Percentiles rank a stretch among this genome's conserved stretches.
Conservation (phyloP, 1,140 invertebrate genomes). For the Calephelis nemesis region DNA sequence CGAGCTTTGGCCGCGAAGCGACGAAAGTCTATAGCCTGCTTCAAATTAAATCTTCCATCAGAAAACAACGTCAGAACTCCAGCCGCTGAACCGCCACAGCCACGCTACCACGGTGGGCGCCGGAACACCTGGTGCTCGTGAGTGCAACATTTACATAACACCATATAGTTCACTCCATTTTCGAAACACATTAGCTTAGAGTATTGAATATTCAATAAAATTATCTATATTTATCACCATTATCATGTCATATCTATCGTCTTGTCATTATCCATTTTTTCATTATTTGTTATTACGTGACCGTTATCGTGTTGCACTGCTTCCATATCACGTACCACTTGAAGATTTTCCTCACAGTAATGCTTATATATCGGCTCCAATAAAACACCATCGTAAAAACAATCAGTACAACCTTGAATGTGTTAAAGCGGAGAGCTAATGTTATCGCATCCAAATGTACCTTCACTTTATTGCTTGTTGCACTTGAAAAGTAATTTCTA, state of each 20-base stretch:
- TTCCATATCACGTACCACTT: constrained; percentile 27
- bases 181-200: constrained; percentile 1
- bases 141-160: constrained; percentile 43
- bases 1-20: constrained; percentile 70
- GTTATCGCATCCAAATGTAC: constrained; percentile 15
- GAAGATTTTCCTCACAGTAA: constrained; percentile 1
- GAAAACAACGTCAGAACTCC: constrained; percentile 49
- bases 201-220: constrained; percentile 3
- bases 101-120: constrained; percentile 54
- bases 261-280: constrained; percentile 37
- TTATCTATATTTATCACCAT: constrained; percentile 36
- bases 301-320: constrained; percentile 37
- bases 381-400: constrained; percentile 8
- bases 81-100: constrained; percentile 41
- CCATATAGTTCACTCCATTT: neutral
- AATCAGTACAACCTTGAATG: constrained; percentile 25
- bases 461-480: neutral
- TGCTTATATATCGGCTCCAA: constrained; percentile 2
- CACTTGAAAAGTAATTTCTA: neutral
- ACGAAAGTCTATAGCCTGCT: constrained; percentile 67
- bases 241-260: constrained; percentile 45
- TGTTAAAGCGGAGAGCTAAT: neutral
- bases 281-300: constrained; percentile 38
- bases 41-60: constrained; percentile 58
- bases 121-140: constrained; percentile 79